Evolutionary conservation across 2,888 invertebrate genomes (phyloP).

Genomic region (Lepidochrysops patricia): DNA sequence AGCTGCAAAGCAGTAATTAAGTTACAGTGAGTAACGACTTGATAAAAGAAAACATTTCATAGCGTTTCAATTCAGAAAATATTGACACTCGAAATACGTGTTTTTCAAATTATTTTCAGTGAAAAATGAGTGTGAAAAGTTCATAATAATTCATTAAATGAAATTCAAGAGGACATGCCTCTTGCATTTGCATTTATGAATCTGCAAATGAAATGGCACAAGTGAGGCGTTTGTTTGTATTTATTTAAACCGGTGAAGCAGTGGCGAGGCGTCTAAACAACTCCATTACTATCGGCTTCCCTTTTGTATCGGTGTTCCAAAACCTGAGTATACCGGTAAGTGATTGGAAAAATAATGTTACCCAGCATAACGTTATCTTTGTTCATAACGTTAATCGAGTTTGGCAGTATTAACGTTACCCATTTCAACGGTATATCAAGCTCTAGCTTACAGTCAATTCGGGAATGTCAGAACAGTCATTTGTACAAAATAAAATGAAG

Average conservation of each 20-base stretch:
- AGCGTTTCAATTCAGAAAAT: background rate
- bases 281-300: no score
- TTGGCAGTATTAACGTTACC: no score
- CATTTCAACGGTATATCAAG: no score
- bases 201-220: background rate
- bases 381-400: no score
- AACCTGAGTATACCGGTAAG: no score
- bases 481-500: background rate
- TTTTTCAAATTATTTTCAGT: background rate
- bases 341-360: no score
- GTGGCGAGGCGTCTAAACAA: no score
- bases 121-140: background rate
- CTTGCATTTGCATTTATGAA: background rate
- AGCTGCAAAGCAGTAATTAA: background rate
- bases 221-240: background rate
- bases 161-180: background rate
- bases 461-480: background rate
- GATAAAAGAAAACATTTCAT: background rate
- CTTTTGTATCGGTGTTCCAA: no score
- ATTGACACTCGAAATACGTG: background rate
- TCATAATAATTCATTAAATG: background rate
- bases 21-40: background rate
- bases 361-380: no score
- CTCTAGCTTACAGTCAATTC: background rate
- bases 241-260: background rate